These are phyloP conservation scores for Turritopsis dohrnii DNA, from an alignment of 30 jellyfish, hydroid and myxozoan species.

Conservation along the genomic window DNA sequence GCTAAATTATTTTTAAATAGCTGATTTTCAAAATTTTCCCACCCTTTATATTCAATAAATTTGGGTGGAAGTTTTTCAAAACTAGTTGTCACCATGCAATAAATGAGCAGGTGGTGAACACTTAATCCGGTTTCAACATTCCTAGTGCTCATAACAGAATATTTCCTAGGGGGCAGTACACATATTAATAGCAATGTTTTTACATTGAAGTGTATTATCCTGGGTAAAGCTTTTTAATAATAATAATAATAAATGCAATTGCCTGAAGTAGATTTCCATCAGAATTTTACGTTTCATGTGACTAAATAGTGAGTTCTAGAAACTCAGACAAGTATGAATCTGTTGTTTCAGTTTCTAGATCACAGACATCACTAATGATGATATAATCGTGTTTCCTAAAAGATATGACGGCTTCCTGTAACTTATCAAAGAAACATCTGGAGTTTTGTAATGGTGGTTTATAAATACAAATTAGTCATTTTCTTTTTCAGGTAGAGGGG, in stretches of 20 bases:
- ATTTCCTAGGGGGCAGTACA: no score
- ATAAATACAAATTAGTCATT: not conserved
- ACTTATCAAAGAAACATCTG: not conserved
- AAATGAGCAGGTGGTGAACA: not conserved
- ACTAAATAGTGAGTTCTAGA: not conserved
- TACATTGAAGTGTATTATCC: no score
- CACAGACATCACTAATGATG: not conserved
- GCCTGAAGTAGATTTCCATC: not conserved
- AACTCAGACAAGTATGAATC: not conserved
- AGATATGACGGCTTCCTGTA: not conserved
- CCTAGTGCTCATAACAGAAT: not conserved
- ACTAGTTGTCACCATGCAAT: not conserved
- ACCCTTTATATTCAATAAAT: not conserved
- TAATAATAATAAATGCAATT: not conserved
- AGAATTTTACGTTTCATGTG: not conserved
- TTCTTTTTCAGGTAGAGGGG: no score
- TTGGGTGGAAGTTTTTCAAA: not conserved
- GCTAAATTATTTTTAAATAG: not conserved
- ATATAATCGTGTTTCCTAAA: not conserved
- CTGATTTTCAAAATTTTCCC: not conserved
- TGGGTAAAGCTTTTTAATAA: not conserved
- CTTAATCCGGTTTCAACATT: not conserved
- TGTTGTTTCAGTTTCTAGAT: not conserved
- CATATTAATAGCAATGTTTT: no score
- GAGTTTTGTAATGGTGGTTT: not conserved